Base-by-base conservation (phyloP, 2,888 invertebrate genomes). In the Tenthredo scrophulariae region DNA sequence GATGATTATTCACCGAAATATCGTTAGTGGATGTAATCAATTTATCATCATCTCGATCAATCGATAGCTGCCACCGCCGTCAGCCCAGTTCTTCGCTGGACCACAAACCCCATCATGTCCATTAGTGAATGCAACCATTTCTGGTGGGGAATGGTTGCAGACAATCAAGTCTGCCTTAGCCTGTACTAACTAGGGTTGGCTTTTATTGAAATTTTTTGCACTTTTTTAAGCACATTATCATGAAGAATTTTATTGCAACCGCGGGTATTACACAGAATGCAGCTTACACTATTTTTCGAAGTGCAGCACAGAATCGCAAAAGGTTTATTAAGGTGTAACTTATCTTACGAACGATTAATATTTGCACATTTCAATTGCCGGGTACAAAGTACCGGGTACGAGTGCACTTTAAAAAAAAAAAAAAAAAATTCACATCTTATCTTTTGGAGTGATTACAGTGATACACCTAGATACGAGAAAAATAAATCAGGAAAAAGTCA, bases 131-230 rank as follows among this genome's bases (percentile, higher is more conserved):
- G 43, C 13, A 43, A 43, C 13, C 43, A 10, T 43, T 43, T 43
- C 43, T 43, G 43, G 43, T 43, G 10, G 43, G 43, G 43, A 13
- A 10, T 43, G 43, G n/a, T 84, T 58, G 93, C 95, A 70, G 91
- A 89, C 15, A 93, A 93, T 80, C 94, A 95, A 87, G 88, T 95
- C n/a, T 95, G 95, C 87, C 62, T 26, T 10, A 67, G 29, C 33
- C 4, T 33, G 33, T 33, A 33, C 4, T 4, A 33, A 33, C 33
- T 2, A 33, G 4, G 33, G 33, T 33, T 33, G 5, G 2, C 4
- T 4, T 33, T 33, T 33, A 33, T 4, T 33, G 33, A 4, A 33
- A 33, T 33, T 33, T 33, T 33, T 4, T 33, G 33, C 5, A 33
- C 4, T 33, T 33, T 4, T 33, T 33, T 33, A 33, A 4, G 37